A percentile compares a stretch with the other conserved stretches of the same genome.
Evolutionary conservation across 2,797 vertebrate species (phyloP).

Genomic region (Esox masquinongy): DNA sequence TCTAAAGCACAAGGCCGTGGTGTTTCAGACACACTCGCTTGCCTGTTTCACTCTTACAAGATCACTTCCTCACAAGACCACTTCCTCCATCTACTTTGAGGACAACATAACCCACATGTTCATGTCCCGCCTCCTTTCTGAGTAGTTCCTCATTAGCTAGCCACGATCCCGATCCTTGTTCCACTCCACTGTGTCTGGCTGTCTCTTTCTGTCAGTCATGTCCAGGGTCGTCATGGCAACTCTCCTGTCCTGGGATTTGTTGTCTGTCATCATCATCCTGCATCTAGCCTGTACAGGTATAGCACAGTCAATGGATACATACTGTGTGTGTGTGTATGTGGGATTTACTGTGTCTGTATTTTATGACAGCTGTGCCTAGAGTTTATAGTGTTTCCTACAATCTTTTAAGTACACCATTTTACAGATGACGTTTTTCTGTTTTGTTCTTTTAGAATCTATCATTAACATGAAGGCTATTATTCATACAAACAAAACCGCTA

Average conservation of each 20-base stretch:
- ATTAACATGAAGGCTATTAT: accelerated
- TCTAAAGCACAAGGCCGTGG: background rate
- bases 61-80: background rate
- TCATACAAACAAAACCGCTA: background rate
- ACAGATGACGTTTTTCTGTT: background rate
- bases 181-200: background rate
- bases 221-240: background rate
- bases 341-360: background rate
- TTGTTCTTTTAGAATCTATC: background rate
- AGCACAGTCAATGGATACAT: background rate
- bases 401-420: too few relatives aligned
- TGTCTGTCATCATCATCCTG: background rate
- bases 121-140: background rate
- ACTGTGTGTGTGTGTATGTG: too few relatives aligned
- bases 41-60: background rate
- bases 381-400: background rate
- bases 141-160: background rate
- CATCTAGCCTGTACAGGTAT: background rate
- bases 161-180: background rate
- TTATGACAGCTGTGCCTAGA: background rate
- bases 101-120: background rate
- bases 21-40: background rate
- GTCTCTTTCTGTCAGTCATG: background rate
- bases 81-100: background rate
- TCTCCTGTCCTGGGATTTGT: background rate